These are phyloP conservation scores for Cerastoderma edule DNA, from an alignment of 2,888 invertebrate species.

Conservation along the genomic window DNA sequence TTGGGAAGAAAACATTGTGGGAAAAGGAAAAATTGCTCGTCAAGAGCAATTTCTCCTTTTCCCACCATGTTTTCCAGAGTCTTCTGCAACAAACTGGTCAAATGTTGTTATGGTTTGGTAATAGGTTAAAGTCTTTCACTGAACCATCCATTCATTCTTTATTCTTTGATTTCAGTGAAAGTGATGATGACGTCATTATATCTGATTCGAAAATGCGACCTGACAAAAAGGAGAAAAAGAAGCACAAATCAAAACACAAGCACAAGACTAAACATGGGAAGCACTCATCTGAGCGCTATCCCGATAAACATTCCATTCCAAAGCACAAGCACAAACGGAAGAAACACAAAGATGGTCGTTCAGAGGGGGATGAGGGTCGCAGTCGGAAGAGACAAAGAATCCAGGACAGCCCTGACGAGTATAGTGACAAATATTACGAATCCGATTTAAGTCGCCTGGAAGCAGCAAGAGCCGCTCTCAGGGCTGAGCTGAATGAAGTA, in stretches of 20 bases:
- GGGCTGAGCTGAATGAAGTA: conserved; percentile 80
- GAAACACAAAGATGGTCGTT: conserved; percentile 68
- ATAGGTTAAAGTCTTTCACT: too few relatives aligned
- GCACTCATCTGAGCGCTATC: conserved; percentile 35
- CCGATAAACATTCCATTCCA: conserved; percentile 51
- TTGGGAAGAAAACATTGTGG: too few relatives aligned
- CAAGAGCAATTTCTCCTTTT: too few relatives aligned
- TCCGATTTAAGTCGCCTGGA: conserved; percentile 81
- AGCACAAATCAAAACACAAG: conserved; percentile 86
- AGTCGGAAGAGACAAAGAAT: conserved; percentile 56
- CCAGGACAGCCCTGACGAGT: conserved; percentile 28
- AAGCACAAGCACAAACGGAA: conserved; percentile 78
- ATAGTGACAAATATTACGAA: conserved; percentile 63
- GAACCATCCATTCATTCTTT: conserved; percentile 24
- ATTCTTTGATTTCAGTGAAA: conserved; percentile 63
- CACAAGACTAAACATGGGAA: conserved; percentile 86
- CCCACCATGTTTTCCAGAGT: too few relatives aligned
- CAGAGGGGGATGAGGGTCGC: conserved; percentile 42
- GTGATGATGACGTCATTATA: conserved; percentile 60
- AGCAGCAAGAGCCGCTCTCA: conserved; percentile 81
- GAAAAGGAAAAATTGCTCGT: too few relatives aligned
- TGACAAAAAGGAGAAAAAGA: conserved; percentile 74
- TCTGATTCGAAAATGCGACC: conserved; percentile 29
- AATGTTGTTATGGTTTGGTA: too few relatives aligned
- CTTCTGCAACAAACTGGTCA: too few relatives aligned